Evolutionary conservation across 35 echinoderm and acorn worm species (phyloP), one percentile per base, ranked within the genome.

Genomic region (Ophioderma brevispina): DNA sequence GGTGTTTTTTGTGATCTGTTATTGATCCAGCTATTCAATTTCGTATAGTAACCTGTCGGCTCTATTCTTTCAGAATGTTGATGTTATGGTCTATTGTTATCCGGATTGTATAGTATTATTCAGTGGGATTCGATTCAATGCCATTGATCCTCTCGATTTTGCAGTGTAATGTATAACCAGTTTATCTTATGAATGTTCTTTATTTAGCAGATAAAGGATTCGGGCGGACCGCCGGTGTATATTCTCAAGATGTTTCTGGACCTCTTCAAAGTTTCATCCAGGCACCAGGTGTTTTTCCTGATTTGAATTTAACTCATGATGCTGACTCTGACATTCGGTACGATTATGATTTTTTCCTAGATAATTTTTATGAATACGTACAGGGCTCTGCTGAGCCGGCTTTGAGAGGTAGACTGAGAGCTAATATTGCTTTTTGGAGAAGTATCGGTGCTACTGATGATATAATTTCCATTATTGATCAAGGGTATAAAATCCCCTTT

Each of bases 401-500:
- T 32, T 40, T 85, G 35, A 85, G 36, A 64, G 85, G 87, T 30
- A 79, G 87, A 46, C n/a, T 89, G 35, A 89, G 52, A 32, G 78
- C 87, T 4, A 25, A 36, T 36, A 13, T 81, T 13, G 13, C 80
- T 21, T 81, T 89, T 80, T 89, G 87, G 87, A 33, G 80, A 33
- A 14, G 15, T 13, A 89, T 81, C 56, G 41, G 46, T 89, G 77
- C 77, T 35, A 55, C 36, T 28, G 32, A 42, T 31, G 76, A 80
- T 33, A 75, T 89, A 21, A 17, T 81, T 32, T 37, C 80, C 33
- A 37, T 81, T 13, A 89, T 52, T 81, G 42, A 63, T 31, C 14
- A 31, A 31, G 87, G 87, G 38, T 81, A 89, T 49, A 89, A 80
- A 49, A 33, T 89, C 18, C 87, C 77, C 3, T 81, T 88, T 40